Base-by-base conservation (phyloP, 2,113 vertebrate genomes). In the Felis chaus region DNA sequence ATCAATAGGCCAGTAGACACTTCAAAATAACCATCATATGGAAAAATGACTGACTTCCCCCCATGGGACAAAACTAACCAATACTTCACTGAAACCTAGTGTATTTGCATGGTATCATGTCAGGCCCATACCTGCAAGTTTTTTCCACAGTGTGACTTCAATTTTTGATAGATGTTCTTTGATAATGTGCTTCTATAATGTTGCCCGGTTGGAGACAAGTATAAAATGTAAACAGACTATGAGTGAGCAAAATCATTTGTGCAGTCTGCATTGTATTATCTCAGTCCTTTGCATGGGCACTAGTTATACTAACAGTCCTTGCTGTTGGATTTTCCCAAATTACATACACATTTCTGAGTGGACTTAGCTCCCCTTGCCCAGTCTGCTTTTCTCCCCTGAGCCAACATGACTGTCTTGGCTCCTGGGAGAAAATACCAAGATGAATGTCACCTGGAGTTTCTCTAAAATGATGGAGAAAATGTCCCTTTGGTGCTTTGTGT, bases 111-210 rank as follows among this genome's bases (percentile, higher is more conserved):
- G 9, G 8, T 45, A 21, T 82, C 18, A 53, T 83, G 13, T 74
- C 69, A 63, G 33, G 33, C 55, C 50, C 36, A 66, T 48, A 45
- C 25, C 63, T 95, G 41, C 39, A 74, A 36, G 18, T 85, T 80
- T 89, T 85, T 50, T 84, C 23, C 25, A 61, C 41, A 91, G 41
- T 31, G n/a, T 76, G 36, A 76, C 27, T 84, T 95, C 45, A 91
- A 80, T 91, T 84, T 96, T 90, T 90, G 81, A 79, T 61, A 83
- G 78, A 73, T 95, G 14, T 50, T 87, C 61, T 90, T 94, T 78
- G 81, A 81, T 55, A 57, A 78, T 55, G 16, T 63, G 31, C n/a
- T 94, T 65, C 92, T 78, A 39, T 92, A 55, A 66, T 78, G 16
- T 55, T 88, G 45, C 61, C 39, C 93, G 23, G 76, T 93, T 88